Evolutionary conservation across 2,113 vertebrate genomes (phyloP).

Genomic region (Stercorarius parasiticus): DNA sequence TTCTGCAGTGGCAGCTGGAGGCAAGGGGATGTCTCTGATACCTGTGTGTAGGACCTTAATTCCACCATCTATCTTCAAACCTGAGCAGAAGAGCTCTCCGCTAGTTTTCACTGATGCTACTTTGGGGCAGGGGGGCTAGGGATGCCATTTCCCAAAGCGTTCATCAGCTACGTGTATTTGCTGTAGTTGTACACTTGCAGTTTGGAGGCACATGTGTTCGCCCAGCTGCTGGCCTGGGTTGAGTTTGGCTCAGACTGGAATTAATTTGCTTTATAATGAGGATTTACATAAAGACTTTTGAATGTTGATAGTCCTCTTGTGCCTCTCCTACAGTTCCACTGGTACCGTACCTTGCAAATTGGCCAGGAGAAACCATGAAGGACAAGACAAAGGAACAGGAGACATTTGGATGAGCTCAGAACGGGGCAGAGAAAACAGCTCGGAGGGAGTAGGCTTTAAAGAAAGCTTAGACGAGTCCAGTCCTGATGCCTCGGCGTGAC

Average conservation of each 20-base stretch:
- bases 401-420: neutral
- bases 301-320: neutral
- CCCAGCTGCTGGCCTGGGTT: neutral
- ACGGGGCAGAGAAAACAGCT: neutral
- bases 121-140: neutral
- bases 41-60: neutral
- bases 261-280: neutral
- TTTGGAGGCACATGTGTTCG: neutral
- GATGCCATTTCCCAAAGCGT: neutral
- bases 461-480: neutral
- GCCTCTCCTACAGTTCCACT: neutral
- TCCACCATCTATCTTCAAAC: neutral
- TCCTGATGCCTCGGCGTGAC: neutral
- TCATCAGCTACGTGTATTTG: neutral
- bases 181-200: neutral
- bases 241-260: neutral
- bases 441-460: neutral
- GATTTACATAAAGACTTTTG: neutral
- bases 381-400: neutral
- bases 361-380: neutral
- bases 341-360: neutral
- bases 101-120: neutral
- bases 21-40: neutral
- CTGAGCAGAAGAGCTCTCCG: neutral
- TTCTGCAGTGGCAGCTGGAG: neutral